Evolutionary conservation across 35 echinoderm and acorn worm species (phyloP).

Genomic region (Ptychodera flava): DNA sequence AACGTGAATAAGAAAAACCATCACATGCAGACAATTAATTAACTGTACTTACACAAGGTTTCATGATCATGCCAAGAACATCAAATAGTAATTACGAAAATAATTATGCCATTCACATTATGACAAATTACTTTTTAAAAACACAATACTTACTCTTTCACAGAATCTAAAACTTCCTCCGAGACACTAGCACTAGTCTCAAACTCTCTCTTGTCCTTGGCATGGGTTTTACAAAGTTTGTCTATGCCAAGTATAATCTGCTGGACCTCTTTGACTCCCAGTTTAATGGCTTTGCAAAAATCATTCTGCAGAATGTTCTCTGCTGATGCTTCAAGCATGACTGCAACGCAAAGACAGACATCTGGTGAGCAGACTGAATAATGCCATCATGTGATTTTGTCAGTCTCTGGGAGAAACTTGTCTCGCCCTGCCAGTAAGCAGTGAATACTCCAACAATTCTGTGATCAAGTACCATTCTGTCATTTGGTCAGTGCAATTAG

Average conservation of each 20-base stretch:
- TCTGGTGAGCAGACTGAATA: neutral
- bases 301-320: constrained; percentile 86
- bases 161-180: constrained; percentile 41
- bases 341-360: constrained; percentile 20
- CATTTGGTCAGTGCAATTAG: too few relatives aligned
- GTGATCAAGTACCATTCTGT: too few relatives aligned
- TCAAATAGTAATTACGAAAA: too few relatives aligned
- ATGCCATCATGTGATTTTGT: neutral
- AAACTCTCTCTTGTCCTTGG: constrained; percentile 61
- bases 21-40: neutral
- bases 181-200: constrained; percentile 34
- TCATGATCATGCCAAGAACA: too few relatives aligned
- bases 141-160: constrained; percentile 52
- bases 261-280: constrained; percentile 75
- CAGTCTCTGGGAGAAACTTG: too few relatives aligned
- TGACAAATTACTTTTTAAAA: too few relatives aligned
- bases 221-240: constrained; percentile 49
- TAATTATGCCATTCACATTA: too few relatives aligned
- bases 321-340: constrained; percentile 92
- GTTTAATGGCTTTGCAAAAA: constrained; percentile 75
- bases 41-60: too few relatives aligned
- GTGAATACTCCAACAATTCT: too few relatives aligned
- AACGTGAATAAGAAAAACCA: too few relatives aligned
- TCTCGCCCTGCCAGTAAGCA: too few relatives aligned
- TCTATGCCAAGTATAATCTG: constrained; percentile 77